These are phyloP conservation scores for Drosophila aff. DNA, from an alignment of 1,140 invertebrate species.

Conservation along the genomic window DNA sequence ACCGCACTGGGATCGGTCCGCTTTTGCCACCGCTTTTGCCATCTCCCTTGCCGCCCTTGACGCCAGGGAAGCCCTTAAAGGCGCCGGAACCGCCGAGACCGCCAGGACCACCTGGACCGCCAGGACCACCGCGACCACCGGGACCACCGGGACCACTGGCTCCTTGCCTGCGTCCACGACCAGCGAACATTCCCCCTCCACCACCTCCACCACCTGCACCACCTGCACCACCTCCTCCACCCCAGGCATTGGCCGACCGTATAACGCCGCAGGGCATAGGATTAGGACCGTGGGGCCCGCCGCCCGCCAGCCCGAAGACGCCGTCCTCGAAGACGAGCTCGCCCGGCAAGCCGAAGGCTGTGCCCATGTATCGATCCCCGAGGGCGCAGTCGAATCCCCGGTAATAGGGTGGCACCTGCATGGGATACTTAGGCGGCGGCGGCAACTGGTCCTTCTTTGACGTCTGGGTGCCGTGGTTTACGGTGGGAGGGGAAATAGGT, in stretches of 20 bases:
- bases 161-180: not conserved
- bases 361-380: slow-evolving; percentile 67
- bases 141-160: not conserved
- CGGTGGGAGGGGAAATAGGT: slow-evolving; percentile 6
- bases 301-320: slow-evolving; percentile 42
- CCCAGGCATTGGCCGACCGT: slow-evolving; percentile 22
- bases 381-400: slow-evolving; percentile 58
- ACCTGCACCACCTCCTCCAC: slow-evolving; percentile 1
- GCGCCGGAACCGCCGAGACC: not conserved
- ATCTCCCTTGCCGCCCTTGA: not conserved
- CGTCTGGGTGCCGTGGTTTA: slow-evolving; percentile 64
- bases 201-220: slow-evolving; percentile 11
- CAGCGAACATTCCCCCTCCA: not conserved
- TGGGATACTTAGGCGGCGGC: slow-evolving; percentile 46
- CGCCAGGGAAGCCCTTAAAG: slow-evolving; percentile 3
- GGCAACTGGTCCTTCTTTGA: slow-evolving; percentile 31
- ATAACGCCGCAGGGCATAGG: slow-evolving; percentile 33
- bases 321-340: slow-evolving; percentile 59
- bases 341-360: slow-evolving; percentile 60
- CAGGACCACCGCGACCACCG: not conserved
- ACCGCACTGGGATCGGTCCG: slow-evolving; percentile 41
- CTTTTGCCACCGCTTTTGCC: not conserved
- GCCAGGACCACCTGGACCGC: slow-evolving; percentile 3
- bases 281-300: slow-evolving; percentile 41
- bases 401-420: slow-evolving; percentile 24